These are phyloP conservation scores for Pomatorhinus ruficollis DNA, from an alignment of 2,113 vertebrate genomes.

Conservation along the genomic window DNA sequence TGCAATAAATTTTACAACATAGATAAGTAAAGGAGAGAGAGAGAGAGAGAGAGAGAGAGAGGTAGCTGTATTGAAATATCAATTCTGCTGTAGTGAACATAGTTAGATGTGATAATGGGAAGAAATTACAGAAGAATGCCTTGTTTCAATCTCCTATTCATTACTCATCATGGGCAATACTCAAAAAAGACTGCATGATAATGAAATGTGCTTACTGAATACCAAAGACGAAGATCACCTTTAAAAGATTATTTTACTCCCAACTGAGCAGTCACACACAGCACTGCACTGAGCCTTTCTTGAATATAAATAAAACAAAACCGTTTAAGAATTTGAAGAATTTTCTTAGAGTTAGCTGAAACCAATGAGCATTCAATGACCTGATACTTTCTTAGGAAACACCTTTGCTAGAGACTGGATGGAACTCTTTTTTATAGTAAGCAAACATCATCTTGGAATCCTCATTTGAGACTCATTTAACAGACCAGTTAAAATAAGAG, in stretches of 20 bases:
- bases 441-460: not conserved
- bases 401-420: not conserved
- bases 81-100: not conserved
- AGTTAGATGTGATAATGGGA: constrained; percentile 29
- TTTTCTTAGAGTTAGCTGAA: not conserved
- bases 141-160: constrained; percentile 40
- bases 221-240: not conserved
- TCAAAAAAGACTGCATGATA: constrained; percentile 23
- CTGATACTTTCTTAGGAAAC: not conserved
- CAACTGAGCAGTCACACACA: not conserved
- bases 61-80: not conserved
- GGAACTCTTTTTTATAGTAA: not conserved
- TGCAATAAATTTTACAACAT: not conserved
- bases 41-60: not conserved
- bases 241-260: not conserved
- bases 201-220: constrained; percentile 3
- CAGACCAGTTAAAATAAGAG: not conserved
- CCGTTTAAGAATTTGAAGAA: not conserved
- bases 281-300: not conserved
- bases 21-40: not conserved
- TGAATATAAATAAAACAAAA: not conserved
- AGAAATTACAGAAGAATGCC: constrained; percentile 17
- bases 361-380: not conserved
- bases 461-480: not conserved
- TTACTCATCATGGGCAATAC: constrained; percentile 46